Evolutionary conservation across 2,113 vertebrate genomes (phyloP).

Genomic region (Dryoscopus gambensis): DNA sequence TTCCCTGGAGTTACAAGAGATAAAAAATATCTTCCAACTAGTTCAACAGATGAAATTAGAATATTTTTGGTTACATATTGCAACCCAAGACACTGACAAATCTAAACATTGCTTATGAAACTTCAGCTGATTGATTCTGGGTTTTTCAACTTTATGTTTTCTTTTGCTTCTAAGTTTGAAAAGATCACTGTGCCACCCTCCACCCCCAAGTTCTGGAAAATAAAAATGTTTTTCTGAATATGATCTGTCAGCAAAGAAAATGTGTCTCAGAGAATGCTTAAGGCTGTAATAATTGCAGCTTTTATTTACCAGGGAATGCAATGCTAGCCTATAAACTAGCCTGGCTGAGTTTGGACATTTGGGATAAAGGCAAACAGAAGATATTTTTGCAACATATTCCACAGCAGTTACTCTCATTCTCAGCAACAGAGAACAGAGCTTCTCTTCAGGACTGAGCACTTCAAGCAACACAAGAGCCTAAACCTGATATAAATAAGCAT

Average conservation of each 20-base stretch:
- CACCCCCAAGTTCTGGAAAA: neutral
- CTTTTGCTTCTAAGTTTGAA: neutral
- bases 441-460: neutral
- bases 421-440: neutral
- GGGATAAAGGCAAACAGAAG: neutral
- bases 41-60: too few relatives aligned
- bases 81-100: too few relatives aligned
- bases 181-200: accelerated
- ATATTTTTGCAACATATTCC: neutral
- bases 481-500: neutral
- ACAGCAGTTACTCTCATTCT: neutral
- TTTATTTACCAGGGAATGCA: neutral
- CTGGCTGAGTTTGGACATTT: neutral
- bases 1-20: too few relatives aligned
- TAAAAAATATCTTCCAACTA: too few relatives aligned
- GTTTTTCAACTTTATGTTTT: neutral
- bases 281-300: neutral
- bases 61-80: too few relatives aligned
- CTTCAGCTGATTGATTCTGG: neutral
- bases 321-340: neutral
- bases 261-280: neutral
- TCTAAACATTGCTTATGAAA: neutral
- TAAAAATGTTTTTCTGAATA: neutral
- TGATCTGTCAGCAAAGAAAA: neutral
- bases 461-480: accelerated